Conservation (phyloP, 2,113 vertebrate species). For the Clupea harengus region DNA sequence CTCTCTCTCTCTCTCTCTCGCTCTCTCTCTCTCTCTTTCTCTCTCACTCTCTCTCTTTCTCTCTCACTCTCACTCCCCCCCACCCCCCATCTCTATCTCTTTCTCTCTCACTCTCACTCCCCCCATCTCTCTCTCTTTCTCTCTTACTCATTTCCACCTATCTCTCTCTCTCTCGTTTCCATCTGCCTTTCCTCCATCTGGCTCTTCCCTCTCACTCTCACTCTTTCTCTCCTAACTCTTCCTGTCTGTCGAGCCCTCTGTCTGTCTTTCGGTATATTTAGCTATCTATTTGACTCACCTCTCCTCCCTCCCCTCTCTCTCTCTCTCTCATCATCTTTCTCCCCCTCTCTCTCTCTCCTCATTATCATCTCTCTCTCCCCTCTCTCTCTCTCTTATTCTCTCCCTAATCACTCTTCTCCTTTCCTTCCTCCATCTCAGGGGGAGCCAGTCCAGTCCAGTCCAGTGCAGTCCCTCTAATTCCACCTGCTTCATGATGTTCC, state of each 20-base stretch:
- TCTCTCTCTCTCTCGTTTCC: neutral
- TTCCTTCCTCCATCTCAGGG: neutral
- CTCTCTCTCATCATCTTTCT: neutral
- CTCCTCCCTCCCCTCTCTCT: neutral
- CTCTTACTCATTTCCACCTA: neutral
- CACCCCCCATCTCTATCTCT: neutral
- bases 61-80: neutral
- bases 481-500: conserved; percentile 6
- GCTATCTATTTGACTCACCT: no score
- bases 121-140: neutral
- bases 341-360: neutral
- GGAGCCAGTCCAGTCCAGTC: neutral
- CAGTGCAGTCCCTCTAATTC: neutral
- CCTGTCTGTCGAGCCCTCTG: no score
- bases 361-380: conserved; percentile 17
- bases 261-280: no score
- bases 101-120: neutral
- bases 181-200: no score
- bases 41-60: neutral
- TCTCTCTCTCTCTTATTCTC: neutral
- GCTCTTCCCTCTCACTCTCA: no score
- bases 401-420: neutral
- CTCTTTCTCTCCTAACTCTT: neutral
- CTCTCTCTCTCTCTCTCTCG: neutral
- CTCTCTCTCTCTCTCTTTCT: neutral